These are phyloP conservation scores for Latheticus oryzae DNA, from an alignment of 2,888 invertebrate genomes.

Conservation along the genomic window DNA sequence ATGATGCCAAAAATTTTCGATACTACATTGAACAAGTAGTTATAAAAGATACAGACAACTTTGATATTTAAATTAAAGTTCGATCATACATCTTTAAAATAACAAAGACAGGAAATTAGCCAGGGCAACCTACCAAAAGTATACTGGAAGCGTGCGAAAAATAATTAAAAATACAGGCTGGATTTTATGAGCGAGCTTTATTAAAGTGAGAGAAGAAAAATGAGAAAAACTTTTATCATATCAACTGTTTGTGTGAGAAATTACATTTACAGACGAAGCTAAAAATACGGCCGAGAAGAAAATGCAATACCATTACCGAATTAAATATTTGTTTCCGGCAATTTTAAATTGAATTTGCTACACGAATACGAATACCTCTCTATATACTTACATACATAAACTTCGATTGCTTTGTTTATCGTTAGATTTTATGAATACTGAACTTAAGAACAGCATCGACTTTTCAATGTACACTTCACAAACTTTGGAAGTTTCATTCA, in stretches of 20 bases:
- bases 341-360: constrained; percentile 54
- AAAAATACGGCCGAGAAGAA: constrained; percentile 42
- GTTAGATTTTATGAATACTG: constrained; percentile 35
- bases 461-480: constrained; percentile 5
- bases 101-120: constrained; percentile 37
- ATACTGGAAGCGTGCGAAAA: constrained; percentile 51
- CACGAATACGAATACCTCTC: constrained; percentile 39
- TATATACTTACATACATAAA: constrained; percentile 28
- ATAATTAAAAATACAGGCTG: constrained; percentile 61
- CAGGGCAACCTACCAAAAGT: constrained; percentile 42
- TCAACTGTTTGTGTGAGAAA: constrained; percentile 59
- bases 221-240: constrained; percentile 62
- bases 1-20: constrained; percentile 27
- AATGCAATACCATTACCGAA: constrained; percentile 54
- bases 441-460: constrained; percentile 28
- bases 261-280: constrained; percentile 57
- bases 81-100: constrained; percentile 21
- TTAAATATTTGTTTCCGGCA: constrained; percentile 55
- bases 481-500: constrained; percentile 6
- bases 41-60: constrained; percentile 22
- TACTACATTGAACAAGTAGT: constrained; percentile 23
- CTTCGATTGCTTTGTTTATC: constrained; percentile 37
- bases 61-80: constrained; percentile 32
- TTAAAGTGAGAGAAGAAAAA: constrained; percentile 60
- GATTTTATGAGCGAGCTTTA: constrained; percentile 60